Evolutionary conservation across 2,888 invertebrate genomes (phyloP).

Genomic region (Folsomia candida): DNA sequence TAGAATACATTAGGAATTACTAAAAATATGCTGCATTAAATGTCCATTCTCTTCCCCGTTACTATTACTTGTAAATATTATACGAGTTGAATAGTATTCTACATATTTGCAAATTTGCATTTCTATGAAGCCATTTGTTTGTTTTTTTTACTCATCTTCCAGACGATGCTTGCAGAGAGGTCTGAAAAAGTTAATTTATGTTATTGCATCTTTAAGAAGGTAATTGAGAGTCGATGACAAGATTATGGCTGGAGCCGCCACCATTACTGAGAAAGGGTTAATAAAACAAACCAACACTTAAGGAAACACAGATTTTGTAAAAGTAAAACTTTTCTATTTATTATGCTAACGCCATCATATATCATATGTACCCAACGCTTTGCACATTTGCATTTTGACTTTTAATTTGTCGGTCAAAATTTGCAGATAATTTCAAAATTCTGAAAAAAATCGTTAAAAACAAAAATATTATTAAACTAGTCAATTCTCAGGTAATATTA

Average conservation of each 20-base stretch:
- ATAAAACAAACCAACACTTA: background rate
- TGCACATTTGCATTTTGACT: no score
- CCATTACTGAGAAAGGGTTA: background rate
- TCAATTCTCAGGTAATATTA: no score
- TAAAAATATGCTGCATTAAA: no score
- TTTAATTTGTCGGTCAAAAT: no score
- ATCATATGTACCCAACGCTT: background rate
- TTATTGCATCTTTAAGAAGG: background rate
- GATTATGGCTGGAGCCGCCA: background rate
- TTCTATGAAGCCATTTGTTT: background rate
- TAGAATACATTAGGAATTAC: no score
- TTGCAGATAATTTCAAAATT: no score
- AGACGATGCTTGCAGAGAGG: background rate
- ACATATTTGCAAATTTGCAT: no score
- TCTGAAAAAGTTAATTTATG: background rate
- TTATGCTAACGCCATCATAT: background rate
- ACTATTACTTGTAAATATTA: no score
- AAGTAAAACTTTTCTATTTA: background rate
- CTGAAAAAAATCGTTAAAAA: no score
- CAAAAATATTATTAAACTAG: no score
- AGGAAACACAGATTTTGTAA: background rate
- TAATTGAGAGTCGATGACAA: slow-evolving; percentile 4
- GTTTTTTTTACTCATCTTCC: background rate
- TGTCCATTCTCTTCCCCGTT: no score
- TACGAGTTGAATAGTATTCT: no score